Evolutionary conservation across 2,113 vertebrate species (phyloP).

Genomic region (Rhynchomys soricoides): DNA sequence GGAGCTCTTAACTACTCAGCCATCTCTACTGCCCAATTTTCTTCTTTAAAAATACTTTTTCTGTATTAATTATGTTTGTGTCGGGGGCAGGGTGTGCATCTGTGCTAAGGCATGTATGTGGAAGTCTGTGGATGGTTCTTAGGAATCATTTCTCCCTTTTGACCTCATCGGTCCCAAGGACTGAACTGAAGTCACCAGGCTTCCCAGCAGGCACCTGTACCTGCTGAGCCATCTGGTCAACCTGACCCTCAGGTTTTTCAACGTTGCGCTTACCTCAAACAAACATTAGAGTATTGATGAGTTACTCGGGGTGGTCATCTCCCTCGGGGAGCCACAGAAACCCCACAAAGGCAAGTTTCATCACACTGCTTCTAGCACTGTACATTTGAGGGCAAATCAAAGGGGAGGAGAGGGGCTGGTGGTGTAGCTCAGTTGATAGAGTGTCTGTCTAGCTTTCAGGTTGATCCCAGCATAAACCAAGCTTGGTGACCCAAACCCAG

Average conservation of each 20-base stretch:
- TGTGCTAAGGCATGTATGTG: background rate
- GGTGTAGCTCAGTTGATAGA: background rate
- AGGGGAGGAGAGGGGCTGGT: background rate
- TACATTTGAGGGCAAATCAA: background rate
- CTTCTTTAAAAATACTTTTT: background rate
- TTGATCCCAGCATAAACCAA: background rate
- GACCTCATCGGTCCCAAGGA: too few species aligned
- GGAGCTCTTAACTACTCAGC: background rate
- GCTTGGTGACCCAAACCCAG: background rate
- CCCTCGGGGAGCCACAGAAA: background rate
- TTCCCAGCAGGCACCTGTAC: background rate
- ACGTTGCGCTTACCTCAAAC: rapidly evolving
- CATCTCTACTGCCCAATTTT: background rate
- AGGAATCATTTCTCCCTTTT: background rate
- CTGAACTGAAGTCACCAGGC: too few species aligned
- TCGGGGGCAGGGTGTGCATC: background rate
- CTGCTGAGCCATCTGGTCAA: background rate
- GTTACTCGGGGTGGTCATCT: rapidly evolving
- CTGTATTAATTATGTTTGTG: background rate
- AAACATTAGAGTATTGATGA: background rate
- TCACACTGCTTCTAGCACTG: background rate
- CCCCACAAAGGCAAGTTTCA: too few species aligned
- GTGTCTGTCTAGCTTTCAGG: background rate
- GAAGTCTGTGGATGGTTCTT: background rate
- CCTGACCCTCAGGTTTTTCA: background rate